These are phyloP conservation scores for Ascaphus truei DNA, from an alignment of 2,113 vertebrate species.

Conservation along the genomic window DNA sequence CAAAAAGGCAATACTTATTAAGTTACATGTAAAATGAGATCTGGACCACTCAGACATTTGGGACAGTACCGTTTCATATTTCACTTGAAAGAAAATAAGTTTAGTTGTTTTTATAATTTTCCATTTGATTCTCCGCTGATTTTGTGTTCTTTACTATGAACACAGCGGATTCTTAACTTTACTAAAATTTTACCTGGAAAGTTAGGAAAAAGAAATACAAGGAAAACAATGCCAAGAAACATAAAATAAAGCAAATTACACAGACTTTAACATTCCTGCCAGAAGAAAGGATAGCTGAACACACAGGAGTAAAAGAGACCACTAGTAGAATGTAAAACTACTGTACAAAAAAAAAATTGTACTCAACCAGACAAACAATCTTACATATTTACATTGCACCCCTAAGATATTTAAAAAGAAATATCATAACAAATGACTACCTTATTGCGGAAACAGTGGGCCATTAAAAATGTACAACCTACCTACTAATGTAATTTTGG, in stretches of 20 bases:
- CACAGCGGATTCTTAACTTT: too few species aligned
- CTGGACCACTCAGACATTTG: not conserved
- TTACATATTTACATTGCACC: not conserved
- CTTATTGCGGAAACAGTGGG: too few species aligned
- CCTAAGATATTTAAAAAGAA: not conserved
- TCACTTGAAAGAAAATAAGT: not conserved
- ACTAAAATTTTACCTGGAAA: too few species aligned
- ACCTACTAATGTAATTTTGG: too few species aligned
- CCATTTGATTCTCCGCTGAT: not conserved
- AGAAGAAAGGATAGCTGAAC: not conserved
- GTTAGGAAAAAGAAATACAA: too few species aligned
- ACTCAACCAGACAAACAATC: not conserved
- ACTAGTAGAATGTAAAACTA: not conserved
- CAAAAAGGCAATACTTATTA: not conserved
- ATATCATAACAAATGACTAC: too few species aligned
- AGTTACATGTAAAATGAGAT: slow-evolving; percentile 3
- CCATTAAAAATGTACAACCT: too few species aligned
- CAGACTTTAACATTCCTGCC: not conserved
- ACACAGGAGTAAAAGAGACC: not conserved
- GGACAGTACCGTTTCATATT: not conserved
- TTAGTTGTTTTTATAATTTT: slow-evolving; percentile 1
- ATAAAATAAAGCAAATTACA: too few species aligned
- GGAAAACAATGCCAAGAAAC: not conserved
- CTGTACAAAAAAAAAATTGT: not conserved
- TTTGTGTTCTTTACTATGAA: not conserved